Conservation (phyloP, 2,888 invertebrate species). For the Trichogramma dendrolimi region DNA sequence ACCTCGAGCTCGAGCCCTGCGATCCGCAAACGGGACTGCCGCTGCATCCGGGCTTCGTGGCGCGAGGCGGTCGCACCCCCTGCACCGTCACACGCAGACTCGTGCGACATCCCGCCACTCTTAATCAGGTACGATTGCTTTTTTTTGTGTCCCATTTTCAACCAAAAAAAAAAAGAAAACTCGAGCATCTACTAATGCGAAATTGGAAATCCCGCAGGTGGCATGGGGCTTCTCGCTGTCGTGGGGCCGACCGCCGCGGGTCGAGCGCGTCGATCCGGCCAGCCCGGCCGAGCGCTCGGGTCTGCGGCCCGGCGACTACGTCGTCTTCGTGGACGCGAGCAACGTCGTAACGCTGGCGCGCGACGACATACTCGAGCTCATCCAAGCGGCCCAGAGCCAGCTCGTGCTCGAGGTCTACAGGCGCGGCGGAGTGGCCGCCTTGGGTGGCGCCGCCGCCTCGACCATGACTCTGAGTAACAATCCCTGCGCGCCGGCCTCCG, state of each 20-base stretch:
- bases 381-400: constrained; percentile 57
- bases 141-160: not conserved
- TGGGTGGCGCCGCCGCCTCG: not conserved
- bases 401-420: constrained; percentile 48
- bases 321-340: constrained; percentile 81
- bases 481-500: constrained; percentile 39
- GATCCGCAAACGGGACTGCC: constrained; percentile 59
- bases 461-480: not conserved
- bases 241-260: constrained; percentile 83
- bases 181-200: not conserved
- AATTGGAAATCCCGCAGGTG: constrained; percentile 35
- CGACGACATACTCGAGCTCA: constrained; percentile 62
- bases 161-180: not conserved
- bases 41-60: constrained; percentile 53
- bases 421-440: constrained; percentile 35
- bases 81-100: constrained; percentile 74
- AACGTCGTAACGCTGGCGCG: constrained; percentile 80
- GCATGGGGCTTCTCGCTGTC: constrained; percentile 76
- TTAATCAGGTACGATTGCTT: constrained; percentile 41
- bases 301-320: constrained; percentile 77
- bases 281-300: constrained; percentile 81
- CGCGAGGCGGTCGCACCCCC: constrained; percentile 70
- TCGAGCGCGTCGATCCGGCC: constrained; percentile 77
- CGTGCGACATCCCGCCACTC: constrained; percentile 37
- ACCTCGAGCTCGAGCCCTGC: constrained; percentile 76